Evolutionary conservation across 2,797 vertebrate genomes (phyloP), one percentile per base, ranked within the genome.

Genomic region (Urocyon cinereoargenteus): DNA sequence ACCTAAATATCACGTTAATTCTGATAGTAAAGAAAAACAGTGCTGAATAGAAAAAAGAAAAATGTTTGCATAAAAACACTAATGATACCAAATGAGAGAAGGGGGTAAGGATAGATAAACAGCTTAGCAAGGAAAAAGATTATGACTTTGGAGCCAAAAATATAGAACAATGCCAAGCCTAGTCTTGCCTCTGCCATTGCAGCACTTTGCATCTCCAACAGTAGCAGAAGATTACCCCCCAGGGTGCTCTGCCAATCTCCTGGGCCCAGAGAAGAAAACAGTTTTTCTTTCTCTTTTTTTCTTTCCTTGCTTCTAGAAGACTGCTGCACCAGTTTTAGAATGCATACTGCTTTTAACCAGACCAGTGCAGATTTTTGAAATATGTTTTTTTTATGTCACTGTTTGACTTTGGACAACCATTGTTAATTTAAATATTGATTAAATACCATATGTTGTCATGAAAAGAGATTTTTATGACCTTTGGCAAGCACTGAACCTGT

Each of bases 41-140:
- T 88, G 81, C 19, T 0, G 2, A 51, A 81, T 55, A 96, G 49
- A n/a, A 95, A 88, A 53, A 81, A 95, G 96, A 97, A 97, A 70
- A 24, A n/a, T 31, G 1, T 83, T n/a, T 77, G 36, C 82, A 53
- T 14, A 64, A 73, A 93, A 86, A 49, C 62, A 75, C 51, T 8
- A 8, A 45, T 86, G 95, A 90, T 87, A 19, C 36, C 94, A 51
- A 77, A 7, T n/a, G 40, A 92, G 64, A 83, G 31, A 97, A 24
- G 72, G 81, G 83, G 8, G 82, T 34, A 75, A 81, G 31, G 51
- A 55, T 62, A 92, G 96, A 88, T 53, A 87, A 98, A 86, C 6
- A 81, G 90, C 83, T 91, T 90, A 96, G 73, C 92, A 96, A 97
- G 51, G 62, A 79, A 14, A 93, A 95, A 40, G 10, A 4, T 93